Evolutionary conservation across 2,797 vertebrate species (phyloP), one percentile per base, ranked within the genome.

Genomic region (Lindbergichthys nudifrons): DNA sequence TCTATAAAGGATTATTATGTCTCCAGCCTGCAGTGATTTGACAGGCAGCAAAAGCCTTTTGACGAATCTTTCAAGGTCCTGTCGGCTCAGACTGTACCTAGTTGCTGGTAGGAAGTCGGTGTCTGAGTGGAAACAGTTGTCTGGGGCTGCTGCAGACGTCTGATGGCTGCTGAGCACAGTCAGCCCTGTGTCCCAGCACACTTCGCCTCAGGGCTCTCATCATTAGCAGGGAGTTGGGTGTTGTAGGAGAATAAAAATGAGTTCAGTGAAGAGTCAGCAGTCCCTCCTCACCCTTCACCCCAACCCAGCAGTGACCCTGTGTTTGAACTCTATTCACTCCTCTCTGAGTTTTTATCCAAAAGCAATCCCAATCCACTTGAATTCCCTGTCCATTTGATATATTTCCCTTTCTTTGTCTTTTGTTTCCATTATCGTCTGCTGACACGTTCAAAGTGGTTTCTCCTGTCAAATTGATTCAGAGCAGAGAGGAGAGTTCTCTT

Each of bases 221-320:
- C 86, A 92, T 91, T 88, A 92, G 88, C 63, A 71, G 66, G 79
- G 77, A 79, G 78, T 59, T 64, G 53, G 77, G 78, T 85, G 81
- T 84, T 82, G 77, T 69, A 71, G 85, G 85, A 88, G 85, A 84
- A 89, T 84, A 88, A 73, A 82, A 89, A 91, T 88, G 84, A 88
- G 92, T 94, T 94, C 89, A 91, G 57, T 39, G 71, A 84, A 70
- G 88, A 93, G 89, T 92, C 91, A 92, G 67, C 74, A 85, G 69
- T 79, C 62, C 32, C 48, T 52, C 36, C 8, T 69, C n/a, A 46
- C 47, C 74, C 13, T 30, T 79, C 57, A 51, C 63, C 73, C 52
- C 32, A 79, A 70, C 70, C 71, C 56, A 32, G 26, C 43, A 16
- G 36, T 83, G 82, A 86, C 79, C 86, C 67, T 61, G 26, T 12